Evolutionary conservation across 1,140 invertebrate genomes (phyloP).

Genomic region (Eriocheir sinensis): DNA sequence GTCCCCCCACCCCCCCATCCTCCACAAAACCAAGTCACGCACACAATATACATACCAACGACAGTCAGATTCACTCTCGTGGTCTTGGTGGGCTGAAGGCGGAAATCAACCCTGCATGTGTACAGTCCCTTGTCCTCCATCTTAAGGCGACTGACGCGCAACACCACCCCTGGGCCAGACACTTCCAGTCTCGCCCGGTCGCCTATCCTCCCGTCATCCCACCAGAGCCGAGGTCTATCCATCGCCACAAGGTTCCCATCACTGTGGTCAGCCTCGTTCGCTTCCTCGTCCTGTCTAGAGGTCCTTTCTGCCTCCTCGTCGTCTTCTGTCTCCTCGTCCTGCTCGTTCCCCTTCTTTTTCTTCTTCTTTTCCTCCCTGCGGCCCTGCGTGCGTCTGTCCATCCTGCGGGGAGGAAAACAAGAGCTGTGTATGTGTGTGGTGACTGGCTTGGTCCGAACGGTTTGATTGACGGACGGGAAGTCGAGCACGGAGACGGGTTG

Average conservation of each 20-base stretch:
- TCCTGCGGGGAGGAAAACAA: neutral
- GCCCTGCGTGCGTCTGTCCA: neutral
- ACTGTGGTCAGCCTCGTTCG: neutral
- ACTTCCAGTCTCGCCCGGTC: slow-evolving; percentile 45
- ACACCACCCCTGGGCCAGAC: neutral
- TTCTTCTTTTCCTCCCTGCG: neutral
- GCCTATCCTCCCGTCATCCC: slow-evolving; percentile 17
- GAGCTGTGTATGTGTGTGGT: neutral
- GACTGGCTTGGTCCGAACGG: too few species aligned
- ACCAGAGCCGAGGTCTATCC: neutral
- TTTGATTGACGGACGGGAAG: too few species aligned
- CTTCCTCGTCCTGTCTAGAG: too few species aligned
- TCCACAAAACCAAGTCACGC: neutral
- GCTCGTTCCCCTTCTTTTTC: neutral
- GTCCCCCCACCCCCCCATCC: too few species aligned
- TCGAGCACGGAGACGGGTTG: neutral
- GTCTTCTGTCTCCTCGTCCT: neutral
- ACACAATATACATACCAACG: slow-evolving; percentile 34
- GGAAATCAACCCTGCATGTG: slow-evolving; percentile 49
- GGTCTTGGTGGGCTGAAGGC: slow-evolving; percentile 51
- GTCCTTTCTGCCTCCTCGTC: neutral
- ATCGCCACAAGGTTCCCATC: neutral
- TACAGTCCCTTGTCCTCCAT: slow-evolving; percentile 52
- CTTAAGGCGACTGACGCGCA: neutral
- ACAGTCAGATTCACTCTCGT: slow-evolving; percentile 65